phyloP scores from a whole-genome alignment of 2,888 invertebrate genomes.

The Apodemia zela region DNA sequence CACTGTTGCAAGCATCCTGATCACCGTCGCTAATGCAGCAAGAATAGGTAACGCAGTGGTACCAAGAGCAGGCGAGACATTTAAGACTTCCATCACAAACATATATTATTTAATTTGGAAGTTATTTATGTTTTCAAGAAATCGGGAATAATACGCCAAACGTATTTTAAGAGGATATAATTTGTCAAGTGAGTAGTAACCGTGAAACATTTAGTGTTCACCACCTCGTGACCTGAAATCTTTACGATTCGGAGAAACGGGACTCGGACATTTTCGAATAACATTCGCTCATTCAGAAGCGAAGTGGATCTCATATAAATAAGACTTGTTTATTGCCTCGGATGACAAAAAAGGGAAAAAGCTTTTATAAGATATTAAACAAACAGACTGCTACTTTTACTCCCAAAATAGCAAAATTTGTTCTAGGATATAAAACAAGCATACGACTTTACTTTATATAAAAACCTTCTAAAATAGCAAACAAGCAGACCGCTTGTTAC shows the following conservation, averaged over 20 bases:
- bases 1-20: too few relatives aligned
- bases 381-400: too few relatives aligned
- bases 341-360: background rate
- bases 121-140: slow-evolving; percentile 4
- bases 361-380: background rate
- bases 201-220: slow-evolving; percentile 29
- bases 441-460: too few relatives aligned
- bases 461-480: too few relatives aligned
- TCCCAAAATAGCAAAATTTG: too few relatives aligned
- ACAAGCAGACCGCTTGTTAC: too few relatives aligned
- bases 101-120: background rate
- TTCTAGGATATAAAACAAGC: too few relatives aligned
- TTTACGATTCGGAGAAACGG: slow-evolving; percentile 31
- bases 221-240: slow-evolving; percentile 31
- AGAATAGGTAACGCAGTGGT: too few relatives aligned
- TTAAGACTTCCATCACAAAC: too few relatives aligned
- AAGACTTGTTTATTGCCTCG: background rate
- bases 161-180: slow-evolving; percentile 6
- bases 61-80: too few relatives aligned
- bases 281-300: slow-evolving; percentile 3
- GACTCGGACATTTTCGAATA: slow-evolving; percentile 2
- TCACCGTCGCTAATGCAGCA: too few relatives aligned
- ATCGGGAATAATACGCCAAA: slow-evolving; percentile 6
- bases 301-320: slow-evolving; percentile 1
- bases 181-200: slow-evolving; percentile 26